A percentile compares a stretch with the other conserved stretches of the same genome.
Conservation (phyloP, 1,140 invertebrate genomes). For the Cydia splendana region DNA sequence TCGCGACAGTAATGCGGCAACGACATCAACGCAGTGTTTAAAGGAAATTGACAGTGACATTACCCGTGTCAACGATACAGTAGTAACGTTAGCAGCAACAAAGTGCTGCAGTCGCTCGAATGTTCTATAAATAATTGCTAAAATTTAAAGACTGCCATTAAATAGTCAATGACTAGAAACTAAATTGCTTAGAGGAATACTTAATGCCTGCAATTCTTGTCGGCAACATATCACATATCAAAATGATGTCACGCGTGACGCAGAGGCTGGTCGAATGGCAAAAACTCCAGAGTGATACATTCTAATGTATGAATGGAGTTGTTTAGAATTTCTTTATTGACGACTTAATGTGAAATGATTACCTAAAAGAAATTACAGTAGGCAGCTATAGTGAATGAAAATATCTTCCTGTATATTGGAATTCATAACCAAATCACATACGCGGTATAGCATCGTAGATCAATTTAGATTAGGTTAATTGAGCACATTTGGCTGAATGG, state of each 20-base stretch:
- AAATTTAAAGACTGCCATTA: background rate
- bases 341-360: background rate
- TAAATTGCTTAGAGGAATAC: background rate
- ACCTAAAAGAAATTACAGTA: background rate
- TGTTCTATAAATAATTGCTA: background rate
- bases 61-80: too few relatives aligned
- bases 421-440: conserved; percentile 11
- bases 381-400: background rate
- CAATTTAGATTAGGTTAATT: conserved; percentile 14
- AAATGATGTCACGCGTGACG: conserved; percentile 18
- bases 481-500: conserved; percentile 12
- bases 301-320: background rate
- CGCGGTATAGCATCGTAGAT: background rate
- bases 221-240: conserved; percentile 2
- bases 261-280: conserved; percentile 6
- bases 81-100: too few relatives aligned
- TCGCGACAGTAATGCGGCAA: too few relatives aligned
- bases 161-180: background rate
- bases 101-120: too few relatives aligned
- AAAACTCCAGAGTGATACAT: background rate
- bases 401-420: background rate
- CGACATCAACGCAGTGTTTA: too few relatives aligned
- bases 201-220: background rate
- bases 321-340: background rate
- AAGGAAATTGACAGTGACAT: too few relatives aligned